phyloP scores from a whole-genome alignment of 1,140 invertebrate genomes.

The Campodea augens region DNA sequence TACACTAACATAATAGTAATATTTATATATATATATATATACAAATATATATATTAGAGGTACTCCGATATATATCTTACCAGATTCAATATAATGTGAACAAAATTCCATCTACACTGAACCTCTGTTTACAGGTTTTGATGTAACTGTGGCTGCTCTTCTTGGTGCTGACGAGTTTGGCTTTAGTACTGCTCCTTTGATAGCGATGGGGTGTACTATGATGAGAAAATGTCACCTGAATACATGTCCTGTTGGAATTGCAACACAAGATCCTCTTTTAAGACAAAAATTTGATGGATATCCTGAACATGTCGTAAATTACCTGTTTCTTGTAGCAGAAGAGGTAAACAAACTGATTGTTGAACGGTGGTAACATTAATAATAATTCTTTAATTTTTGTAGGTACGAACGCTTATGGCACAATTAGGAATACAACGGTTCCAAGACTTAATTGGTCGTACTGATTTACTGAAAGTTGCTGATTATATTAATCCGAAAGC shows the following conservation, averaged over 20 bases:
- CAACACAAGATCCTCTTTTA: slow-evolving; percentile 88
- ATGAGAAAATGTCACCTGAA: slow-evolving; percentile 99
- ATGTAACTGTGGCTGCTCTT: slow-evolving; percentile 88
- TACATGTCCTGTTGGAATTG: slow-evolving; percentile 96
- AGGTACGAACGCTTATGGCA: slow-evolving; percentile 75
- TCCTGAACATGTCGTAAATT: slow-evolving; percentile 95
- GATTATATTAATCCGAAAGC: slow-evolving; percentile 51
- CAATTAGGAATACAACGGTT: slow-evolving; percentile 70
- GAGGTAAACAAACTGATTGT: slow-evolving; percentile 49
- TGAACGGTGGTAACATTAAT: too few relatives aligned
- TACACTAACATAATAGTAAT: too few relatives aligned
- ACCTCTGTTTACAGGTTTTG: slow-evolving; percentile 42
- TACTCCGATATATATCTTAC: slow-evolving; percentile 1
- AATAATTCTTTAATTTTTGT: too few relatives aligned
- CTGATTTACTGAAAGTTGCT: slow-evolving; percentile 58
- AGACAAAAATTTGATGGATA: slow-evolving; percentile 93
- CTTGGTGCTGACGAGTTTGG: slow-evolving; percentile 97
- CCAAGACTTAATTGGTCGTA: slow-evolving; percentile 86
- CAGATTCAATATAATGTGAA: slow-evolving; percentile 5
- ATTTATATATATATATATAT: slow-evolving; percentile 2
- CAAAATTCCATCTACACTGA: neutral
- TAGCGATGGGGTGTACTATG: slow-evolving; percentile 96
- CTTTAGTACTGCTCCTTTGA: slow-evolving; percentile 94
- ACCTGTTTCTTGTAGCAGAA: slow-evolving; percentile 91
- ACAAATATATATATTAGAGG: neutral